A percentile compares a stretch with the other conserved stretches of the same genome.
These are phyloP conservation scores for Turritopsis dohrnii DNA, from an alignment of 30 jellyfish, hydroid and myxozoan genomes.

Conservation along the genomic window DNA sequence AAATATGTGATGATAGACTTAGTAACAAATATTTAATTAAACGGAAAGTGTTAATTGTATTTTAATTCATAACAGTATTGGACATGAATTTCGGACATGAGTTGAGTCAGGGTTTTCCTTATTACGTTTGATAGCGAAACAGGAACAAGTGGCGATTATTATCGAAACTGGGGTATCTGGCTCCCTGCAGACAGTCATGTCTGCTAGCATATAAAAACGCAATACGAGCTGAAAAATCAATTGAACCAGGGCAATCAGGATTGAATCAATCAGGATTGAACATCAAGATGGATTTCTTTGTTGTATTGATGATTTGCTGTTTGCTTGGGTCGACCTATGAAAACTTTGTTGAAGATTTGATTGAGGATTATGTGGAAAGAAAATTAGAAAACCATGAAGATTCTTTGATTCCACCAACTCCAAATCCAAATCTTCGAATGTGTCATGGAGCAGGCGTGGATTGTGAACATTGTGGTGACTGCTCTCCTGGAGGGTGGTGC, in stretches of 20 bases:
- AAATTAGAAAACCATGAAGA: neutral
- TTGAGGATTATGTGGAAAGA: neutral
- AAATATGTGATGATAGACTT: too few relatives aligned
- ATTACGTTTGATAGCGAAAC: neutral
- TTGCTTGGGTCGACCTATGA: neutral
- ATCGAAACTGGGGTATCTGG: neutral
- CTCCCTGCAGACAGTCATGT: neutral
- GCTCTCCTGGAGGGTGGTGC: neutral
- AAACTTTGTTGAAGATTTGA: neutral
- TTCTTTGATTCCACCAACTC: neutral
- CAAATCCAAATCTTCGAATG: neutral
- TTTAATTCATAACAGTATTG: too few relatives aligned
- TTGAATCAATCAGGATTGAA: too few relatives aligned
- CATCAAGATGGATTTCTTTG: neutral
- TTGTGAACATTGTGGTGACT: neutral
- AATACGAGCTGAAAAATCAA: neutral
- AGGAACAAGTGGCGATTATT: neutral
- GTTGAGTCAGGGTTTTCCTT: neutral
- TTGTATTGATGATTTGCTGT: neutral
- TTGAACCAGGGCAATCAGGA: too few relatives aligned
- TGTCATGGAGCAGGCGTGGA: neutral
- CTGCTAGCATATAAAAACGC: neutral
- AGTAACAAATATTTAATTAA: too few relatives aligned
- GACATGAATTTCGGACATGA: too few relatives aligned
- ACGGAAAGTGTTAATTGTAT: too few relatives aligned